Conservation (phyloP, 2,888 invertebrate genomes). For the Sthenelais limicola region DNA sequence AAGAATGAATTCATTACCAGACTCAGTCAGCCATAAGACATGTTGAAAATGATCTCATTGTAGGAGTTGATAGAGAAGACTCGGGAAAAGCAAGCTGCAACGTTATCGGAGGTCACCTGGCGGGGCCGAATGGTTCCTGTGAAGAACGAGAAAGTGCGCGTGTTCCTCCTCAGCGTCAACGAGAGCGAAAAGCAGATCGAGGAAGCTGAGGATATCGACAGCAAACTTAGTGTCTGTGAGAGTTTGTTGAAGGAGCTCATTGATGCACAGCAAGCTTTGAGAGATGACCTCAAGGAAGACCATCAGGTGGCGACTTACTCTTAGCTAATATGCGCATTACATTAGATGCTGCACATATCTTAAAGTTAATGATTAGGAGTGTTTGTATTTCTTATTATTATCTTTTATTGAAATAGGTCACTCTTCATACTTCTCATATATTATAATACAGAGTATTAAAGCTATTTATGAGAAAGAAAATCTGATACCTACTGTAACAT, state of each 20-base stretch:
- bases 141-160: constrained; percentile 80
- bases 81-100: constrained; percentile 83
- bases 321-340: background rate
- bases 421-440: too few relatives aligned
- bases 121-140: constrained; percentile 81
- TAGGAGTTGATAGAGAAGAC: constrained; percentile 88
- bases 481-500: too few relatives aligned
- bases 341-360: too few relatives aligned
- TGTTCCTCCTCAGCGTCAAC: constrained; percentile 66
- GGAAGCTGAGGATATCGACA: constrained; percentile 68
- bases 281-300: constrained; percentile 79
- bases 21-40: too few relatives aligned
- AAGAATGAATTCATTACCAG: too few relatives aligned
- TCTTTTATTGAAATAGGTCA: too few relatives aligned
- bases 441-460: too few relatives aligned
- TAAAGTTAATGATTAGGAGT: too few relatives aligned
- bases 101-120: constrained; percentile 91
- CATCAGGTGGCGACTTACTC: constrained; percentile 70
- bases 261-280: constrained; percentile 89
- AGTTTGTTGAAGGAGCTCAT: constrained; percentile 94
- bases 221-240: constrained; percentile 89
- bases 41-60: too few relatives aligned
- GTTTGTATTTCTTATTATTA: too few relatives aligned
- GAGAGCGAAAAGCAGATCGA: constrained; percentile 66
- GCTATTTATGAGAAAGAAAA: too few relatives aligned